A percentile compares a stretch with the other conserved stretches of the same genome.
These are phyloP conservation scores for Psephotus haematonotus DNA, from an alignment of 2,113 vertebrate genomes.

Conservation along the genomic window DNA sequence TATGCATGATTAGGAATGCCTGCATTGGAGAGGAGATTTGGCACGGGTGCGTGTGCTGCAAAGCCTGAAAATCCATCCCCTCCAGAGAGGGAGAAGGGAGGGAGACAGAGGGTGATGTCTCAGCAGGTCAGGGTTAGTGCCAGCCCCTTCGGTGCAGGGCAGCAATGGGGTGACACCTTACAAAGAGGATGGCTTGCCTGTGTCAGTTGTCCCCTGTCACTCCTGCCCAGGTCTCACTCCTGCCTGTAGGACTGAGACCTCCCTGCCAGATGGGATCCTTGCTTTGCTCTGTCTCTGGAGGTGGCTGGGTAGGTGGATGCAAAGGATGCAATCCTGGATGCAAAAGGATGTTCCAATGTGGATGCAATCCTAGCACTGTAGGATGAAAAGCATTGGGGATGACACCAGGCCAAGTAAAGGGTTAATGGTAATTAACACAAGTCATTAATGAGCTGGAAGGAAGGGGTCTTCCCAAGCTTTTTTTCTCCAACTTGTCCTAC, in stretches of 20 bases:
- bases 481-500: neutral
- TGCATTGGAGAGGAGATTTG: constrained; percentile 43
- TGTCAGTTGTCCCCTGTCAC: neutral
- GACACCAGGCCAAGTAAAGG: neutral
- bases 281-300: neutral
- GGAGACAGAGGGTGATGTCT: neutral
- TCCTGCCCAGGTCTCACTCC: fast-evolving
- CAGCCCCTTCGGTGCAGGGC: fast-evolving
- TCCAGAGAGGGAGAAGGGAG: neutral
- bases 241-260: neutral
- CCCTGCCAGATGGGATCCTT: neutral
- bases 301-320: no score
- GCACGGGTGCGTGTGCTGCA: neutral
- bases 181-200: neutral
- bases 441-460: neutral
- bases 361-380: neutral
- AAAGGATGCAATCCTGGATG: neutral
- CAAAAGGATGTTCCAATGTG: neutral
- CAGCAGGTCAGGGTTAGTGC: neutral
- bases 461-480: neutral
- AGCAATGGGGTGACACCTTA: fast-evolving
- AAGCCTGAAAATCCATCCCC: constrained; percentile 14
- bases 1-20: constrained; percentile 42
- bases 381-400: neutral
- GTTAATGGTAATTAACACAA: neutral